phyloP scores from a whole-genome alignment of 2,888 invertebrate genomes.

The Pelosia muscerda region DNA sequence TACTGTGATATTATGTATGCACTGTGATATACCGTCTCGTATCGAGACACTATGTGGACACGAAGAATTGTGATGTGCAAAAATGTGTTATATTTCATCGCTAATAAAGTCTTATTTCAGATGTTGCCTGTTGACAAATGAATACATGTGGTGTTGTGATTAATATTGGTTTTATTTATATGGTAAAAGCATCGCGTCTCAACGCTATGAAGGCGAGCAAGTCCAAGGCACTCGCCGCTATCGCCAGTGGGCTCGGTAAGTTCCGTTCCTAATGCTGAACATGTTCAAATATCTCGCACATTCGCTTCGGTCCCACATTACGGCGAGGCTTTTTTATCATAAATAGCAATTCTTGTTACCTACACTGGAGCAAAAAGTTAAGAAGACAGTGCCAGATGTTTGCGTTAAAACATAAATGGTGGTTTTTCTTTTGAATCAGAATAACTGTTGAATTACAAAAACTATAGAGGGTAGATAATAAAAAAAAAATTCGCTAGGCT shows the following conservation, averaged over 20 bases:
- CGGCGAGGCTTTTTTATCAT: neutral
- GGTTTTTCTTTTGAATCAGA: slow-evolving; percentile 53
- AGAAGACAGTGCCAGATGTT: slow-evolving; percentile 70
- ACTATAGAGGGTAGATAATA: neutral
- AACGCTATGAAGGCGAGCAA: slow-evolving; percentile 90
- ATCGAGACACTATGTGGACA: slow-evolving; percentile 53
- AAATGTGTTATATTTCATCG: slow-evolving; percentile 66
- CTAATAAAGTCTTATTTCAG: slow-evolving; percentile 86
- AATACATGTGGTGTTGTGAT: slow-evolving; percentile 82
- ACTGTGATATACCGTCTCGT: slow-evolving; percentile 60
- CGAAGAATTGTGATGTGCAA: slow-evolving; percentile 66
- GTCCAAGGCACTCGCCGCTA: slow-evolving; percentile 95
- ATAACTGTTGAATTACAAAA: neutral
- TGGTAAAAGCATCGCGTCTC: slow-evolving; percentile 90
- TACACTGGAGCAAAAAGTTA: neutral
- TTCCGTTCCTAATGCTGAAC: slow-evolving; percentile 67
- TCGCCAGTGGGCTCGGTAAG: slow-evolving; percentile 97
- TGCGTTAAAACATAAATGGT: slow-evolving; percentile 66
- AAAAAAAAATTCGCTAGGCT: neutral
- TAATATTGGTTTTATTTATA: slow-evolving; percentile 88
- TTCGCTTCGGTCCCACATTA: slow-evolving; percentile 13
- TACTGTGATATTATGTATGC: slow-evolving; percentile 59
- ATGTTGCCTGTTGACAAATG: slow-evolving; percentile 73
- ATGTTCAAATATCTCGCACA: slow-evolving; percentile 51
- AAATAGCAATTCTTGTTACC: neutral